These are phyloP conservation scores for Andrena praecox DNA, from an alignment of 2,888 invertebrate species.

Conservation along the genomic window DNA sequence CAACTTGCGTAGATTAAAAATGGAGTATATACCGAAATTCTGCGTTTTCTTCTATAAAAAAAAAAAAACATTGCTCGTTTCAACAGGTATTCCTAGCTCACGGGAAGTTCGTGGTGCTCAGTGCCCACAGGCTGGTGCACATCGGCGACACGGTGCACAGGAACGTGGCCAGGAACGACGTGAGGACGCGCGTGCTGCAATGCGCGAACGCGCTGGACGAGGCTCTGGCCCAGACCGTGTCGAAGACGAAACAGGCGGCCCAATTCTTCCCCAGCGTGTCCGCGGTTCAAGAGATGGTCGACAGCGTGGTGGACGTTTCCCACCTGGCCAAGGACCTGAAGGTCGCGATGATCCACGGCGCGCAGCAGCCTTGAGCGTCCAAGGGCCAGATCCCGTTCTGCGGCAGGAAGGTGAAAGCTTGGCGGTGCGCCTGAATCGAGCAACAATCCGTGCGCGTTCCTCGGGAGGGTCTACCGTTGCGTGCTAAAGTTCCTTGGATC, in stretches of 20 bases:
- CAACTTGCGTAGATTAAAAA: too few species aligned
- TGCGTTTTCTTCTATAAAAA: background rate
- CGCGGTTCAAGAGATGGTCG: slow-evolving; percentile 97
- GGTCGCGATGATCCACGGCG: slow-evolving; percentile 90
- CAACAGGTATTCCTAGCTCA: slow-evolving; percentile 92
- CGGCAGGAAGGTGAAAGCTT: slow-evolving; percentile 8
- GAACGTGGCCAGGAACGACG: slow-evolving; percentile 91
- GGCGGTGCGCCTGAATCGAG: slow-evolving; percentile 20
- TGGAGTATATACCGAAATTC: background rate
- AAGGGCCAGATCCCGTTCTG: slow-evolving; percentile 10
- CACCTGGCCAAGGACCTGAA: slow-evolving; percentile 93
- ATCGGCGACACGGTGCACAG: slow-evolving; percentile 97
- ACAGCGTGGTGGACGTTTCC: slow-evolving; percentile 94
- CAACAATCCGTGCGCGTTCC: slow-evolving; percentile 13
- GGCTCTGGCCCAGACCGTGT: slow-evolving; percentile 92
- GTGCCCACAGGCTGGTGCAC: slow-evolving; percentile 96
- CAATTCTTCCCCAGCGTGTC: slow-evolving; percentile 96
- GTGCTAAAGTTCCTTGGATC: slow-evolving; percentile 63
- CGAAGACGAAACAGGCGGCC: slow-evolving; percentile 95
- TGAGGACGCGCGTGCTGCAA: slow-evolving; percentile 90
- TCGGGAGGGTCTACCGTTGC: background rate
- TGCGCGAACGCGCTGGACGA: slow-evolving; percentile 93
- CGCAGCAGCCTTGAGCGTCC: slow-evolving; percentile 85
- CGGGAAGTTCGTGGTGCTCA: slow-evolving; percentile 97
- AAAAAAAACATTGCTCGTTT: background rate